Percentiles rank a stretch among this genome's conserved stretches.
phyloP scores from a whole-genome alignment of 1,140 invertebrate species.

The Drosophila kepulauana region DNA sequence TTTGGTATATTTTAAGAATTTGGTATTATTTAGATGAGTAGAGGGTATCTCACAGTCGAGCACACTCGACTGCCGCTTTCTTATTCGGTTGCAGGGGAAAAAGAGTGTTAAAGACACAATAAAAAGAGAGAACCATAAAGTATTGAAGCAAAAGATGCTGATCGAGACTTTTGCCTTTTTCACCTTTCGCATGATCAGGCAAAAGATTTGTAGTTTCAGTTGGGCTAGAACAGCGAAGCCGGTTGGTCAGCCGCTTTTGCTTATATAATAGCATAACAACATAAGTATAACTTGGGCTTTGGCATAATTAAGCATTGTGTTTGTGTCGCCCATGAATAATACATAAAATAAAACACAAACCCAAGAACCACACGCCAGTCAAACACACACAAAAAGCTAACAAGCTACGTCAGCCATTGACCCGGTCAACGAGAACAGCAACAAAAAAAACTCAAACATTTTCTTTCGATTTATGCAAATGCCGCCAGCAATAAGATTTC shows the following conservation, averaged over 20 bases:
- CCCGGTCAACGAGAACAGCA: slow-evolving; percentile 17
- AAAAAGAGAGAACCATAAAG: neutral
- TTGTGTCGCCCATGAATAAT: slow-evolving; percentile 5
- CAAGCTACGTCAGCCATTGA: slow-evolving; percentile 53
- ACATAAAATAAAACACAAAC: slow-evolving; percentile 13
- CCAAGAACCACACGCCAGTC: neutral
- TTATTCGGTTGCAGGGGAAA: too few species aligned
- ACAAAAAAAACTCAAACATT: neutral
- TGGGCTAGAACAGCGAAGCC: slow-evolving; percentile 35
- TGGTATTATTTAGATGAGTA: too few species aligned
- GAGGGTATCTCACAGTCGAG: too few species aligned
- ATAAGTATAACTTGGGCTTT: slow-evolving; percentile 13
- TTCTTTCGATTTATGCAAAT: slow-evolving; percentile 67
- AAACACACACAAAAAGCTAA: neutral
- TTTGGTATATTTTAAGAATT: too few species aligned
- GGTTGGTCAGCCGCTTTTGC: slow-evolving; percentile 32
- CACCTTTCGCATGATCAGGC: slow-evolving; percentile 10
- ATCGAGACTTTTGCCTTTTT: slow-evolving; percentile 3
- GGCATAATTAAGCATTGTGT: slow-evolving; percentile 20
- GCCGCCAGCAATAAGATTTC: slow-evolving; percentile 18
- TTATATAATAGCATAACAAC: neutral
- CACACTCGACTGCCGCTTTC: too few species aligned
- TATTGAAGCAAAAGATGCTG: neutral
- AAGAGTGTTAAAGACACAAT: neutral
- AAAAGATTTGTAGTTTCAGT: slow-evolving; percentile 50